These are phyloP conservation scores for Harpalus rubripes DNA, from an alignment of 2,888 invertebrate species.

Conservation along the genomic window DNA sequence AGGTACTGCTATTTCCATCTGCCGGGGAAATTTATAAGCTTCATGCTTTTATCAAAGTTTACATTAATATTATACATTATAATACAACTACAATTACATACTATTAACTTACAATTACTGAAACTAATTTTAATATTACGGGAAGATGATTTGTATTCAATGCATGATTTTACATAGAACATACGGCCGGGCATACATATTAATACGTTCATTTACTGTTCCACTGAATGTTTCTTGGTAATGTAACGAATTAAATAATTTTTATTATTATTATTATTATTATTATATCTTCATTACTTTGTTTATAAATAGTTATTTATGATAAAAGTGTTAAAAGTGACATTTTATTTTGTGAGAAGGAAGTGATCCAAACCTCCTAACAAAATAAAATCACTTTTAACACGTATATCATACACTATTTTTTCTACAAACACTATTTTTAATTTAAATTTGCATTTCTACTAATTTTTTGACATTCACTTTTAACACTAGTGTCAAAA, in stretches of 20 bases:
- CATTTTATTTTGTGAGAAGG: too few relatives aligned
- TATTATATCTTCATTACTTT: neutral
- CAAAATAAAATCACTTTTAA: too few relatives aligned
- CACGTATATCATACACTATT: too few relatives aligned
- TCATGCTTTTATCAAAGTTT: neutral
- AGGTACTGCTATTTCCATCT: neutral
- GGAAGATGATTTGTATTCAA: slow-evolving; percentile 10
- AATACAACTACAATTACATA: neutral
- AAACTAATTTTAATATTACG: neutral
- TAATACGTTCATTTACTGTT: neutral
- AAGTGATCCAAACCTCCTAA: too few relatives aligned
- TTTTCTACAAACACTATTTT: too few relatives aligned
- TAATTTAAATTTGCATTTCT: too few relatives aligned
- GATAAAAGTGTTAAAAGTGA: too few relatives aligned
- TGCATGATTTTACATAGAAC: neutral
- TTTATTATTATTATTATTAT: neutral
- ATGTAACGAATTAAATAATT: neutral
- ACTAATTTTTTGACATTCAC: too few relatives aligned
- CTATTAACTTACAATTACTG: neutral
- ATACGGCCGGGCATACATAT: neutral
- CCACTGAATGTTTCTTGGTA: neutral
- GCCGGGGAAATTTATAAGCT: slow-evolving; percentile 8
- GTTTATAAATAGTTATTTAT: too few relatives aligned
- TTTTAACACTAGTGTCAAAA: too few relatives aligned
- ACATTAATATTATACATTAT: neutral